Evolutionary conservation across 2,888 invertebrate species (phyloP).

Genomic region (Dicycla oo): DNA sequence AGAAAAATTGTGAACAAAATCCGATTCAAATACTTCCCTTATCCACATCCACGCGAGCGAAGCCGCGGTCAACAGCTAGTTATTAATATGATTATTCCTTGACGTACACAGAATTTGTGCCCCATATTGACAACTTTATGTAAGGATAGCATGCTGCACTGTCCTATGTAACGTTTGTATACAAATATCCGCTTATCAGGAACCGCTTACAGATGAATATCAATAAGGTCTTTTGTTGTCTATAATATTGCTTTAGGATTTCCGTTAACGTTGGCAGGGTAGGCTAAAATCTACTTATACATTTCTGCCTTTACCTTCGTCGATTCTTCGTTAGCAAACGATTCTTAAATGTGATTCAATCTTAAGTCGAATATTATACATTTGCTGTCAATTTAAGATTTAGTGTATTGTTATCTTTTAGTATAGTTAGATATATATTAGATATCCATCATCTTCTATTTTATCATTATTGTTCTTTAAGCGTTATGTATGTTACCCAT

Average conservation of each 20-base stretch:
- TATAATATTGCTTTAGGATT: conserved; percentile 45
- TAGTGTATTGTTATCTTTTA: neutral
- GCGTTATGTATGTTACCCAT: neutral
- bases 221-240: conserved; percentile 48
- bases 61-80: too few species aligned
- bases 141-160: conserved; percentile 48
- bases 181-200: conserved; percentile 45
- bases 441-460: neutral
- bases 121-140: conserved; percentile 57
- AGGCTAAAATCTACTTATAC: neutral
- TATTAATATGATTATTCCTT: conserved; percentile 56
- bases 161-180: conserved; percentile 40
- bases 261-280: conserved; percentile 18
- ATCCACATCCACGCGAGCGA: too few species aligned
- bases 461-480: neutral
- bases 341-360: neutral
- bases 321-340: neutral
- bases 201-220: conserved; percentile 42
- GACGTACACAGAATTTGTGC: conserved; percentile 44
- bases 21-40: too few species aligned
- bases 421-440: neutral
- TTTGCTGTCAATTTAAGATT: neutral
- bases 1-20: too few species aligned
- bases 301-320: conserved; percentile 2
- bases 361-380: neutral